Evolutionary conservation across 2,888 invertebrate species (phyloP).

Genomic region (Trachelus tabidus): DNA sequence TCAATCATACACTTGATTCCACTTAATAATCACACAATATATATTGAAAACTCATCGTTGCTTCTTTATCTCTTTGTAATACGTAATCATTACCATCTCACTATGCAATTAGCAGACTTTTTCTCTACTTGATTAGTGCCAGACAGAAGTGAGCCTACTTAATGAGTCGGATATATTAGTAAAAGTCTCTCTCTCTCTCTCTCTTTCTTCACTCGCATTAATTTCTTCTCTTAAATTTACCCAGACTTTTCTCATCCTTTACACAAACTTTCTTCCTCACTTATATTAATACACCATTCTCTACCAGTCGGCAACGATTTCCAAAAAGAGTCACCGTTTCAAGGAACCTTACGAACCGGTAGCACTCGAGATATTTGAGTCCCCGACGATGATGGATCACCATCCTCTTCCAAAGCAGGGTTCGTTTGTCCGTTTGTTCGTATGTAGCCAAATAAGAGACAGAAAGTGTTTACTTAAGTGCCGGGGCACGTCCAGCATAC

Average conservation of each 20-base stretch:
- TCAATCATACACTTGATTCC: neutral
- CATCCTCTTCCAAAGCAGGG: conserved; percentile 25
- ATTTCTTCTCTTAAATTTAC: neutral
- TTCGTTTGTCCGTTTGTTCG: conserved; percentile 24
- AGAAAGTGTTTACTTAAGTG: conserved; percentile 47
- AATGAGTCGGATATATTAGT: neutral
- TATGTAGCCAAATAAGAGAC: conserved; percentile 44
- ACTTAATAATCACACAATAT: neutral
- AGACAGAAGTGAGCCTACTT: neutral
- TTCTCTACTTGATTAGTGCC: neutral
- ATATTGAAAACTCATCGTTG: neutral
- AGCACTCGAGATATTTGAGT: conserved; percentile 6
- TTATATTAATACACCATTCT: neutral
- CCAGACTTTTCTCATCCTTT: neutral
- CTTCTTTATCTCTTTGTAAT: neutral
- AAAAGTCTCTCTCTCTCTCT: neutral
- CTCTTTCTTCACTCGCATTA: neutral
- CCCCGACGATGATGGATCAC: conserved; percentile 35
- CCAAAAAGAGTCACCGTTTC: neutral
- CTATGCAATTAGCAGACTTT: neutral
- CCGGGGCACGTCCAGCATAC: conserved; percentile 44
- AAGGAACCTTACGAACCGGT: neutral
- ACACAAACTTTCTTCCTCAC: neutral
- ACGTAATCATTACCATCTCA: neutral
- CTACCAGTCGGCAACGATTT: neutral